These are phyloP conservation scores for Artemia sinica DNA, from an alignment of 2,888 invertebrate species.

Conservation along the genomic window DNA sequence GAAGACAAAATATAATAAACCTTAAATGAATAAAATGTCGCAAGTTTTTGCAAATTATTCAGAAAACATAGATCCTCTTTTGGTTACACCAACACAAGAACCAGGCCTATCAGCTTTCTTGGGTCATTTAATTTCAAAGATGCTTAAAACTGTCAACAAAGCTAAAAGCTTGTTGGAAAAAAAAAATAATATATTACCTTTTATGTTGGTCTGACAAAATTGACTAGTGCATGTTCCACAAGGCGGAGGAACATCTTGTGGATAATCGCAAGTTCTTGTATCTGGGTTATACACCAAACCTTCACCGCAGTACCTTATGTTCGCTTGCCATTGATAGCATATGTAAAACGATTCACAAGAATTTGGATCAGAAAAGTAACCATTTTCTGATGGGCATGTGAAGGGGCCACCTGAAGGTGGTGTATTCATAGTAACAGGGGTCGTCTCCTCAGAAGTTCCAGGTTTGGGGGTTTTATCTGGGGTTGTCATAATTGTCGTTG, in stretches of 20 bases:
- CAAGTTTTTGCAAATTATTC: too few relatives aligned
- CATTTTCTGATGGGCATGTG: not conserved
- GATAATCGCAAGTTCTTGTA: not conserved
- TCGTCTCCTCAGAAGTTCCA: not conserved
- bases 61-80: too few relatives aligned
- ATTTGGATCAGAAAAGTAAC: not conserved
- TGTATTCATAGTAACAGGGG: not conserved
- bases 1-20: too few relatives aligned
- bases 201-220: too few relatives aligned
- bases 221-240: not conserved
- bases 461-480: not conserved
- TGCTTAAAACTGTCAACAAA: too few relatives aligned
- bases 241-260: not conserved
- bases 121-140: too few relatives aligned
- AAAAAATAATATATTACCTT: too few relatives aligned
- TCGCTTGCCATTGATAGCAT: not conserved
- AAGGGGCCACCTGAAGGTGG: not conserved
- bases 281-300: slow-evolving; percentile 6
- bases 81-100: too few relatives aligned
- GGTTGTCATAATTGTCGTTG: not conserved
- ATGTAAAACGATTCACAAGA: not conserved
- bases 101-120: too few relatives aligned
- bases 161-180: too few relatives aligned
- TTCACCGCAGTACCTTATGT: not conserved
- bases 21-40: too few relatives aligned